Percentiles rank a stretch among this genome's conserved stretches.
Evolutionary conservation across 1,140 invertebrate genomes (phyloP).

Genomic region (Araneus ventricosus): DNA sequence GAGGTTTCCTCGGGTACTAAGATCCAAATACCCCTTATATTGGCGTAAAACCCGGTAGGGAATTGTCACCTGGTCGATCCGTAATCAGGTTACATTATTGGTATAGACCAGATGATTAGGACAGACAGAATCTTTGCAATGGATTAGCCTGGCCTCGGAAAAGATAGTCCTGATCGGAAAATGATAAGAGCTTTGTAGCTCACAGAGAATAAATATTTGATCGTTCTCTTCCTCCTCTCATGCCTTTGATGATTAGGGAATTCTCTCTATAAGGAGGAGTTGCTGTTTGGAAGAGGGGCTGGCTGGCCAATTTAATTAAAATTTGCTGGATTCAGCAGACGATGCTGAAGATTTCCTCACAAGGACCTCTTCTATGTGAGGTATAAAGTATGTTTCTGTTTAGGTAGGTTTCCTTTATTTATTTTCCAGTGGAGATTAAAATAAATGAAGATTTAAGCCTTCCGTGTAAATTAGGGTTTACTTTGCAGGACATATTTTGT

Average conservation of each 20-base stretch:
- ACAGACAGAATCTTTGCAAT: neutral
- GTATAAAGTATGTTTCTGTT: neutral
- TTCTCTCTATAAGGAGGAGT: neutral
- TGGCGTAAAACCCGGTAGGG: neutral
- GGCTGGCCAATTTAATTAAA: neutral
- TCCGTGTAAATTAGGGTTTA: neutral
- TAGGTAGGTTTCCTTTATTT: neutral
- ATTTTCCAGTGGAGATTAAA: neutral
- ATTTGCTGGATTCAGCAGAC: neutral
- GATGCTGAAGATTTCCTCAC: neutral
- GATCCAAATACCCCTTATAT: neutral
- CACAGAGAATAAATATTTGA: constrained; percentile 34
- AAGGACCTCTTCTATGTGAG: neutral
- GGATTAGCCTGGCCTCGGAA: neutral
- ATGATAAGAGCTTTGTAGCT: constrained; percentile 12
- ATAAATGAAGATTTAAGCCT: neutral
- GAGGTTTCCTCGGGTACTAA: neutral
- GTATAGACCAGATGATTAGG: neutral
- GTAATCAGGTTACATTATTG: constrained; percentile 53
- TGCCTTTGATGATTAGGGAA: neutral
- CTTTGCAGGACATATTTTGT: neutral
- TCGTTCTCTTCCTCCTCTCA: neutral
- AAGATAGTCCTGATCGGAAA: constrained; percentile 19
- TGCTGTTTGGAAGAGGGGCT: neutral
- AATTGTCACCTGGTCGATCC: constrained; percentile 48